These are phyloP conservation scores for Acipenser transmontanus DNA, from an alignment of 2,797 vertebrate species.

Conservation along the genomic window DNA sequence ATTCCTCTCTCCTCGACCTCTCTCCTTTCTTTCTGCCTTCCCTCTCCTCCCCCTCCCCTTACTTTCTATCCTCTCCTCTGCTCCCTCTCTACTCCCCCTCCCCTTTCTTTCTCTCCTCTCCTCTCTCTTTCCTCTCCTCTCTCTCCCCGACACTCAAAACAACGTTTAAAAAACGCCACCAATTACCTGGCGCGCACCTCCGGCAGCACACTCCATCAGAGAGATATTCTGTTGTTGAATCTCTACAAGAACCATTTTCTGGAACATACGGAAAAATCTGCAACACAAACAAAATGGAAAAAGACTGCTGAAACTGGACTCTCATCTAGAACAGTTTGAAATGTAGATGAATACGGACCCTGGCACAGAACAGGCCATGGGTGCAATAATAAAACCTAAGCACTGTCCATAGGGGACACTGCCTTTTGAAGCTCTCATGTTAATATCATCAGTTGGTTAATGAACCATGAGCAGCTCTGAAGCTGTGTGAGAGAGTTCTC, in stretches of 20 bases:
- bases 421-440: too few species aligned
- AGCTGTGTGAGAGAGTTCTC: too few species aligned
- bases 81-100: conserved; percentile 20
- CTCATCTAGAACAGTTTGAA: too few species aligned
- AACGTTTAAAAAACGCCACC: conserved; percentile 19
- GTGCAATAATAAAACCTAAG: too few species aligned
- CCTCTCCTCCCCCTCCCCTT: conserved; percentile 24
- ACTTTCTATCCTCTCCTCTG: conserved; percentile 4
- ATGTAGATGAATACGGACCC: too few species aligned
- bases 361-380: too few species aligned
- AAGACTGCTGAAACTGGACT: too few species aligned
- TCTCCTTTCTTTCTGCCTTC: conserved; percentile 46
- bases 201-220: conserved; percentile 37
- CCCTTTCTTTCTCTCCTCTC: conserved; percentile 34
- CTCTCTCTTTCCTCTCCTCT: conserved; percentile 14
- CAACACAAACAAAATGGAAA: too few species aligned
- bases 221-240: conserved; percentile 28
- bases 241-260: background rate
- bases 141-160: background rate
- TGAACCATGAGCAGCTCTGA: too few species aligned
- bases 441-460: too few species aligned
- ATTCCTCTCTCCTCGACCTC: conserved; percentile 42
- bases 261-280: too few species aligned
- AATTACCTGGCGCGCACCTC: accelerated
- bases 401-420: too few species aligned